Base-by-base conservation (phyloP, 2,888 invertebrate genomes). In the Andricus curvator region DNA sequence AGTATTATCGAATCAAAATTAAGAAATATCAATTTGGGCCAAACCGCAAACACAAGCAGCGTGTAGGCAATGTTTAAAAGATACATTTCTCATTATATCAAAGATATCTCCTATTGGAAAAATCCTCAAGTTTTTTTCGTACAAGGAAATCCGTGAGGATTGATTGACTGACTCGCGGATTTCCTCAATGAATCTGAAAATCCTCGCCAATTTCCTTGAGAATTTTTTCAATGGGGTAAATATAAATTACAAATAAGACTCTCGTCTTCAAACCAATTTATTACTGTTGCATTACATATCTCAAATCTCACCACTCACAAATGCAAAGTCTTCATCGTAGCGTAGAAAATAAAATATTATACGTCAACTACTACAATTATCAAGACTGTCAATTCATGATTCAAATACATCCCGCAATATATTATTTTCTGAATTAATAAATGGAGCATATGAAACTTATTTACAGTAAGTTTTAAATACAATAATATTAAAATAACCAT, bases 361-460 rank as follows among this genome's bases (percentile, higher is more conserved):
- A 51, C 17, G 8, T 37, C 37, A 37, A 37, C 37, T 37, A 9
- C 9, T n/a, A n/a, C n/a, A 13, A 44, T n/a, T 2, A 56, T 56
- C 20, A 56, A 2, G 6, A n/a, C 20, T 56, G 8, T 56, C 2
- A 56, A 56, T 56, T 56, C 56, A 48, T 17, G 48, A 48, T 48
- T 17, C 15, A 48, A 48, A 48, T 48, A 17, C 17, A 48, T 17
- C 17, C 4, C 48, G 4, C 48, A 15, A 48, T 48, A 48, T 17
- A 48, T 48, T 44, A 44, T 44, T 56, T n/a, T 22, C n/a, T 60
- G 8, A 60, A 9, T 60, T 60, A n/a, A 60, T n/a, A 22, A 17
- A 56, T 56, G n/a, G n/a, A 56, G 17, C n/a, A 56, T 33, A 65
- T 66, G 66, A 41, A 41, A 67, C 37, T 20, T 41, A 67, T 67